A percentile compares a stretch with the other conserved stretches of the same genome.
Evolutionary conservation across 1,140 invertebrate species (phyloP).

Genomic region (Halesus radiatus): DNA sequence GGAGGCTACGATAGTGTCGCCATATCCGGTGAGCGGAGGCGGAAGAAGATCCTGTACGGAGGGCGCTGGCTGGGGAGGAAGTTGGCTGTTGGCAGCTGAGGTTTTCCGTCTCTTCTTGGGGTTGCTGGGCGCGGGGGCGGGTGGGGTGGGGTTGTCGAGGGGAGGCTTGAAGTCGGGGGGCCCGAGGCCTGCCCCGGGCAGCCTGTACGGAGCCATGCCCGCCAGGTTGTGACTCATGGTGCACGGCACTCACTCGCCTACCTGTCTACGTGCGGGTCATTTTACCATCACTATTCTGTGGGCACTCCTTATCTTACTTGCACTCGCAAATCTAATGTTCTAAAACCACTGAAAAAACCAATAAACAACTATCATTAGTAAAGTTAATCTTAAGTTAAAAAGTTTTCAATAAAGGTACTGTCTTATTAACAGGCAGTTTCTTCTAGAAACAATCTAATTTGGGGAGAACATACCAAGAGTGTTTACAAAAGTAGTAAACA

Average conservation of each 20-base stretch:
- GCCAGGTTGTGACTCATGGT: constrained; percentile 77
- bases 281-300: constrained; percentile 26
- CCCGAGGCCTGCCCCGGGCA: constrained; percentile 75
- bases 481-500: no score
- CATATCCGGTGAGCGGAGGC: constrained; percentile 87
- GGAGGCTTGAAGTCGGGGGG: constrained; percentile 76
- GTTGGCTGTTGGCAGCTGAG: constrained; percentile 72
- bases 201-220: constrained; percentile 77
- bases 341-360: no score
- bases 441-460: no score
- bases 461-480: no score
- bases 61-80: constrained; percentile 72
- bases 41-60: constrained; percentile 84
- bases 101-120: constrained; percentile 80
- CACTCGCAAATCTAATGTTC: no score
- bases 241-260: constrained; percentile 20
- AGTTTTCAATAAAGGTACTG: no score
- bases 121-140: constrained; percentile 74
- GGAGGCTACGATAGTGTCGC: constrained; percentile 93
- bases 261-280: constrained; percentile 33
- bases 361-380: no score
- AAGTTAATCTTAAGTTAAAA: no score
- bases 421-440: no score
- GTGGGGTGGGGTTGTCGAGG: constrained; percentile 71
- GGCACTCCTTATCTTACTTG: no score